Percentiles rank a stretch among this genome's conserved stretches.
These are phyloP conservation scores for Latrodectus hesperus DNA, from an alignment of 2,888 invertebrate species.

Conservation along the genomic window DNA sequence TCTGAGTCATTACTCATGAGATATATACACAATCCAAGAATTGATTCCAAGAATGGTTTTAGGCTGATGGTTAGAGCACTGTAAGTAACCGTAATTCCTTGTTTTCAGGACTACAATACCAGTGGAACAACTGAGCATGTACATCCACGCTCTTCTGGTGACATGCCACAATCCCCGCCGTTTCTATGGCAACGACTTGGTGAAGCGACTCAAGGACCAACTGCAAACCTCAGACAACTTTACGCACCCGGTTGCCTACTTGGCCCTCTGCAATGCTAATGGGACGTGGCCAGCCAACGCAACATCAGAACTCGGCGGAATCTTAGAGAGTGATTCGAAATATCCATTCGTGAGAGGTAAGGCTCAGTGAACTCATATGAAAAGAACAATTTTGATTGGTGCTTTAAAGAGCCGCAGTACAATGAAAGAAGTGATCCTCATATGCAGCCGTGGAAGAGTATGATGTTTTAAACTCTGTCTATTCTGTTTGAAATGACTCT, in stretches of 20 bases:
- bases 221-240: background rate
- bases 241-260: conserved; percentile 19
- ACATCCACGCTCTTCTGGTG: conserved; percentile 29
- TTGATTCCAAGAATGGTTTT: too few species aligned
- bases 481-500: too few species aligned
- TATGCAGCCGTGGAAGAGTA: too few species aligned
- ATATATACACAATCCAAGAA: too few species aligned
- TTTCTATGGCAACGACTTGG: conserved; percentile 21
- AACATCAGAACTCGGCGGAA: background rate
- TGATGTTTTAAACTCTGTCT: too few species aligned
- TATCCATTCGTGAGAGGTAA: conserved; percentile 16
- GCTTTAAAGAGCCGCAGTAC: too few species aligned
- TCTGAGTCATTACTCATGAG: too few species aligned
- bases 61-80: too few species aligned
- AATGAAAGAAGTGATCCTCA: too few species aligned
- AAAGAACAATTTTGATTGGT: too few species aligned
- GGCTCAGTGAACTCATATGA: background rate
- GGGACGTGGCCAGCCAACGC: background rate
- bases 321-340: conserved; percentile 1
- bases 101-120: too few species aligned
- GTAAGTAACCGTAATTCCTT: too few species aligned
- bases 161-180: conserved; percentile 25
- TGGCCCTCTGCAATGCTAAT: conserved; percentile 24
- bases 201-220: conserved; percentile 1
- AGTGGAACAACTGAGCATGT: conserved; percentile 14